Evolutionary conservation across 2,113 vertebrate genomes (phyloP).

Genomic region (Otus sunia): DNA sequence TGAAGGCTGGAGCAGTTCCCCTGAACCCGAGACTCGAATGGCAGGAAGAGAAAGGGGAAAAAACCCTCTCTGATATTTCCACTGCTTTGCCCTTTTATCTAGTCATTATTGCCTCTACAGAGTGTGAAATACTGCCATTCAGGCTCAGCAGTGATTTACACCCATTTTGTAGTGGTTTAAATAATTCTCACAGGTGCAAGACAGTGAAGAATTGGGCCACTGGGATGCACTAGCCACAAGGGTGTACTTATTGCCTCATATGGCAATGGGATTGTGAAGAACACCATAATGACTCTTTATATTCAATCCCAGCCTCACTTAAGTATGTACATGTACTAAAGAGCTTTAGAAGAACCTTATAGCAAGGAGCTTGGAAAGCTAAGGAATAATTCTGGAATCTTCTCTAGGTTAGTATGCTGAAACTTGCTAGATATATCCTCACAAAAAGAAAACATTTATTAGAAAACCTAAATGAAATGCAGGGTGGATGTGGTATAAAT

Average conservation of each 20-base stretch:
- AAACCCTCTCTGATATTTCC: neutral
- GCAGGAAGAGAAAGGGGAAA: neutral
- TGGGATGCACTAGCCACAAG: slow-evolving; percentile 21
- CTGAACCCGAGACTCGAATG: neutral
- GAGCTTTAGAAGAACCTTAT: neutral
- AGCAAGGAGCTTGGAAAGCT: neutral
- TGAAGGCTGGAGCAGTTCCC: neutral
- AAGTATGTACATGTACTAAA: neutral
- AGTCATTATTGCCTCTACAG: slow-evolving; percentile 2
- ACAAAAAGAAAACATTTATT: neutral
- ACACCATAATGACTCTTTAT: neutral
- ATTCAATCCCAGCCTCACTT: neutral
- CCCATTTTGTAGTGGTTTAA: slow-evolving; percentile 14
- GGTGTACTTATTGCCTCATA: slow-evolving; percentile 14
- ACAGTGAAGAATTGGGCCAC: neutral
- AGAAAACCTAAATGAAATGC: neutral
- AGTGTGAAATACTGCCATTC: slow-evolving; percentile 27
- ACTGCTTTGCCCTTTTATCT: neutral
- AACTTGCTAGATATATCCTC: neutral
- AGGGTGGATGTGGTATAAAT: neutral
- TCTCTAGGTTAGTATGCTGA: neutral
- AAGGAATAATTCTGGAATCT: neutral
- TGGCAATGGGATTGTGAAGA: slow-evolving; percentile 6
- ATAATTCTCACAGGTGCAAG: neutral
- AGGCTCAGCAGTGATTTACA: slow-evolving; percentile 2